Base-by-base conservation (phyloP, 1,140 invertebrate species). In the Drosophila kohkoa region DNA sequence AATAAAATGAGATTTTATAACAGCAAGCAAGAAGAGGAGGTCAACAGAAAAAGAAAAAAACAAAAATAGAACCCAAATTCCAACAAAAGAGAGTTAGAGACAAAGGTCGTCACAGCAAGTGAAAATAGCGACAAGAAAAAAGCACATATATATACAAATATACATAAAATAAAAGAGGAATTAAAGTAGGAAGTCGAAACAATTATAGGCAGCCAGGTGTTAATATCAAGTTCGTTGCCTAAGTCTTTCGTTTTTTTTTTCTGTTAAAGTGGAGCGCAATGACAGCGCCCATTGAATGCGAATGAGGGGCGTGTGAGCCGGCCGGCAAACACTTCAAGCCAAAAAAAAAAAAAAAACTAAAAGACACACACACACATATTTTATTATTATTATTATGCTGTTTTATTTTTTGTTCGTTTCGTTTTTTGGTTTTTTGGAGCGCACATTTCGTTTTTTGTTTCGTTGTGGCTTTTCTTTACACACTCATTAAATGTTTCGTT, bases 1-100 rank as follows among this genome's bases (percentile, higher is more conserved):
- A 89, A 88, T 87, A 88, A 87, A 87, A 88, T 82, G 66, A 72
- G 75, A 88, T 83, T 87, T 87, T 88, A 83, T 83, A 88, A 88
- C 77, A 75, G 49, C 60, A 52, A 46, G 25, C 43, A 60, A 46
- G 8, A 73, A 32, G 1, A 45, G 8, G 13, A 43, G 35, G 35
- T 38, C 35, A 38, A 10, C 35, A 11, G 5, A 43, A 55, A 55
- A 51, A 38, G 20, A 25, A 2, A 25, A 25, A 25, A 25, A 46
- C 48, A 65, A n/a, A 66, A 65, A 74, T 51, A 54, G 72, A 86
- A 81, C 54, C 67, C 66, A 59, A 81, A 78, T 83, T 76, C 81
- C 73, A 20, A 48, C 54, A 58, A 75, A 71, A 57, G 51, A 65
- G 38, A 71, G 15, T 58, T 28, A 16, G 43, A 73, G 52, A 41